A percentile compares a stretch with the other conserved stretches of the same genome.
phyloP scores from a whole-genome alignment of 2,797 vertebrate genomes.

The Zalophus californianus region DNA sequence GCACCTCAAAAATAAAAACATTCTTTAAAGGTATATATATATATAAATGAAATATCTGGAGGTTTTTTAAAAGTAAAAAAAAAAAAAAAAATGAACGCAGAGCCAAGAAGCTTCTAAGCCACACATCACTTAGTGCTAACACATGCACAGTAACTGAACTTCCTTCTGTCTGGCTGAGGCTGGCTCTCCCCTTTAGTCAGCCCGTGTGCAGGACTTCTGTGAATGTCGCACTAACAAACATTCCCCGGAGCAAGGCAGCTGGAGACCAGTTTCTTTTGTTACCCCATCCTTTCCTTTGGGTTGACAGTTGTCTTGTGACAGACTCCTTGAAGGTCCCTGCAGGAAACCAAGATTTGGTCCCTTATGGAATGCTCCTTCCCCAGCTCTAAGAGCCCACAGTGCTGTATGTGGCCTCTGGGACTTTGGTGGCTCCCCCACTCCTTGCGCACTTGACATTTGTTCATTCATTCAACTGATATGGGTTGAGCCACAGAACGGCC shows the following conservation, averaged over 20 bases:
- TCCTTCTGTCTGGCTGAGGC: conserved; percentile 28
- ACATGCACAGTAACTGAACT: neutral
- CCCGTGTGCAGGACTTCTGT: conserved; percentile 53
- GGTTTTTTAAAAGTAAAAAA: neutral
- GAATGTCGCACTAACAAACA: conserved; percentile 64
- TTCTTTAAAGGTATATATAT: neutral
- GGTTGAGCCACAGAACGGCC: neutral
- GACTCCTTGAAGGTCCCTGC: neutral
- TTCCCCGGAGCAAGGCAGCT: conserved; percentile 46
- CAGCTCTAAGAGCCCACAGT: neutral
- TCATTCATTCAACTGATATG: neutral
- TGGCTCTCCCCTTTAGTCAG: conserved; percentile 25
- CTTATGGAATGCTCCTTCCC: neutral
- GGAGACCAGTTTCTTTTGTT: conserved; percentile 42
- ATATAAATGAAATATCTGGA: neutral
- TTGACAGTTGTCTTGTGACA: conserved; percentile 11
- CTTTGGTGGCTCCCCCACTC: neutral
- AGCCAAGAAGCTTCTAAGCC: neutral
- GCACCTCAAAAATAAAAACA: neutral
- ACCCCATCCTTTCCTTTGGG: neutral
- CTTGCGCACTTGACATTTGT: neutral
- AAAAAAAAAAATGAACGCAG: neutral
- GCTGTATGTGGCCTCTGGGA: neutral
- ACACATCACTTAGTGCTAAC: neutral
- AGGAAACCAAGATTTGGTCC: neutral